Conservation (phyloP, 2,797 vertebrate species). For the Cetoscarus ocellatus region DNA sequence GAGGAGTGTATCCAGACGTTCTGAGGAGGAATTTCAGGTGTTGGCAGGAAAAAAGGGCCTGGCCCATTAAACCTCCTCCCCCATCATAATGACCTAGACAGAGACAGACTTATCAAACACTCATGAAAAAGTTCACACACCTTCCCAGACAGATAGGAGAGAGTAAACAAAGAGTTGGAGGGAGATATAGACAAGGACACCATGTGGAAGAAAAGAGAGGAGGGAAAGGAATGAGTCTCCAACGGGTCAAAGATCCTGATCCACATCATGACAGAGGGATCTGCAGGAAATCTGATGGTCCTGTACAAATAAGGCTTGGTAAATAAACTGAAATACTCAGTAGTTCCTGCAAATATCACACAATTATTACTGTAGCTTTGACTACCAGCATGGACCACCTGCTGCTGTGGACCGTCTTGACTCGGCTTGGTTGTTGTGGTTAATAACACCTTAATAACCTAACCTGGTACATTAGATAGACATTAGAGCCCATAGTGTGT, state of each 20-base stretch:
- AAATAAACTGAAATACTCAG: too few relatives aligned
- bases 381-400: too few relatives aligned
- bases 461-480: too few relatives aligned
- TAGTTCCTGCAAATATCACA: too few relatives aligned
- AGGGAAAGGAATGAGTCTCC: background rate
- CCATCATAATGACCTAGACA: background rate
- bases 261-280: background rate
- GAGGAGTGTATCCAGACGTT: background rate
- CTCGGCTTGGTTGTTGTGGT: too few relatives aligned
- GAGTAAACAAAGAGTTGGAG: background rate
- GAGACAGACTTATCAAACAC: constrained; percentile 22
- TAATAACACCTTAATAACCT: too few relatives aligned
- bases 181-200: constrained; percentile 4
- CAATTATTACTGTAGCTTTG: too few relatives aligned
- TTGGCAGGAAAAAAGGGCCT: background rate
- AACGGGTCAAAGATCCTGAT: background rate
- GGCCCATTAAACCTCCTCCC: background rate
- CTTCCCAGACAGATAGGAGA: background rate
- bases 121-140: background rate
- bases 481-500: too few relatives aligned
- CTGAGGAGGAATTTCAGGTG: background rate
- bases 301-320: too few relatives aligned
- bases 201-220: background rate
- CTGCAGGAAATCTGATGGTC: too few relatives aligned
- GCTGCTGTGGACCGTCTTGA: too few relatives aligned